Evolutionary conservation across 1,140 invertebrate genomes (phyloP), one percentile per base, ranked within the genome.

Genomic region (Portunus trituberculatus): DNA sequence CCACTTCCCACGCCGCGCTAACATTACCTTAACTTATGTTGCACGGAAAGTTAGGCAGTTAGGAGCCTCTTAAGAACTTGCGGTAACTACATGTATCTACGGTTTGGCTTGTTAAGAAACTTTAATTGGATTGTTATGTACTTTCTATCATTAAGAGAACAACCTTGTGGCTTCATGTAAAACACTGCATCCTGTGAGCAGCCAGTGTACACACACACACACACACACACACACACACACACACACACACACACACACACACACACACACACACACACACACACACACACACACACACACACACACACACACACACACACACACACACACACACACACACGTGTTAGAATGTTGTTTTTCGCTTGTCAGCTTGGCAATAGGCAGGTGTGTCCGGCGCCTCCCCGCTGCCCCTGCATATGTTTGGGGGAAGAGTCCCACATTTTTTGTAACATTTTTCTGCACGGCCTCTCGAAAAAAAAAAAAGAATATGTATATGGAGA

Each of bases 81-180:
- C 67, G 67, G 67, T 76, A 76, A 76, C 20, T 76, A n/a, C n/a
- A n/a, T 76, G 16, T 76, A 76, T 76, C 20, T n/a, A 76, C n/a
- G 67, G 67, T 76, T 76, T 20, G 67, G 67, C 25, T n/a, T 20
- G 6, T 76, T 76, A n/a, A 25, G 20, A 20, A 76, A 76, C 67
- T 76, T n/a, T n/a, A n/a, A 76, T 76, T 76, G n/a, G 67, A n/a
- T n/a, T 76, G 67, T 76, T 76, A 76, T 76, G 20, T n/a, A 76
- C 67, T 76, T 76, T 25, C 67, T n/a, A 76, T 76, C 20, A 76
- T 76, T 76, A 76, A n/a, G 25, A 76, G 20, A 76, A n/a, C 0
- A 76, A n/a, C 12, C 20, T 76, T 76, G 67, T 76, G 20, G n/a
- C n/a, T n/a, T 76, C 20, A 7, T 76, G 25, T n/a, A 76, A 76